These are phyloP conservation scores for Vanacampus margaritifer DNA, from an alignment of 2,113 vertebrate genomes.

Conservation along the genomic window DNA sequence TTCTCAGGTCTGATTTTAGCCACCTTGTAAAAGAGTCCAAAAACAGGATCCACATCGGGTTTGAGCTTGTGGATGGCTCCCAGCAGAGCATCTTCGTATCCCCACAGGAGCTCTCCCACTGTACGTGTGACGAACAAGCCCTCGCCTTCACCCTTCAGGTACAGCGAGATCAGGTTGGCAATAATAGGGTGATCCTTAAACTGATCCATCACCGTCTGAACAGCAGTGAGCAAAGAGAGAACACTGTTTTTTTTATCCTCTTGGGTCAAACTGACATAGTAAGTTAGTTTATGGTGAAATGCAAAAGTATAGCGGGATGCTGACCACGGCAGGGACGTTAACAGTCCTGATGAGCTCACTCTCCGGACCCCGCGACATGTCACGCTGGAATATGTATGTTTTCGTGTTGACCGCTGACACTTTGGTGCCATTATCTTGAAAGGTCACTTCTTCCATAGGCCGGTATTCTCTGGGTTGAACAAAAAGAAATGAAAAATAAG, in stretches of 20 bases:
- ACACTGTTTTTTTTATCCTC: neutral
- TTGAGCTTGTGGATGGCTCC: conserved; percentile 48
- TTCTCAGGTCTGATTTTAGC: neutral
- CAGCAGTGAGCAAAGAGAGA: neutral
- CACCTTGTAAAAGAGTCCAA: conserved; percentile 90
- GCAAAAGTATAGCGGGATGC: conserved; percentile 13
- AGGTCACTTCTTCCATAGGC: conserved; percentile 79
- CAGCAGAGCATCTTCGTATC: conserved; percentile 75
- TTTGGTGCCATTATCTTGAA: conserved; percentile 85
- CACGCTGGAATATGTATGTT: conserved; percentile 83
- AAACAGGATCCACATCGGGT: conserved; percentile 66
- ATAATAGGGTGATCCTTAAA: fast-evolving
- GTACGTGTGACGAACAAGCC: conserved; percentile 77
- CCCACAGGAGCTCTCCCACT: conserved; percentile 72
- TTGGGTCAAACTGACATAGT: neutral
- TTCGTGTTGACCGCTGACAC: conserved; percentile 85
- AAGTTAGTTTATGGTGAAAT: neutral
- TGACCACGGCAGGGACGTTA: conserved; percentile 91
- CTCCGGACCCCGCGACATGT: conserved; percentile 85
- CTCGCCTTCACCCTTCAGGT: conserved; percentile 59
- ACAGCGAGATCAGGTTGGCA: conserved; percentile 41
- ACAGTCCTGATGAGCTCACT: conserved; percentile 85
- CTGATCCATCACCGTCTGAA: conserved; percentile 80
- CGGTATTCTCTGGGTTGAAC: conserved; percentile 81
- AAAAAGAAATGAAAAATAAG: neutral